Base-by-base conservation (phyloP, 2,113 vertebrate species). In the Rhombomys opimus region DNA sequence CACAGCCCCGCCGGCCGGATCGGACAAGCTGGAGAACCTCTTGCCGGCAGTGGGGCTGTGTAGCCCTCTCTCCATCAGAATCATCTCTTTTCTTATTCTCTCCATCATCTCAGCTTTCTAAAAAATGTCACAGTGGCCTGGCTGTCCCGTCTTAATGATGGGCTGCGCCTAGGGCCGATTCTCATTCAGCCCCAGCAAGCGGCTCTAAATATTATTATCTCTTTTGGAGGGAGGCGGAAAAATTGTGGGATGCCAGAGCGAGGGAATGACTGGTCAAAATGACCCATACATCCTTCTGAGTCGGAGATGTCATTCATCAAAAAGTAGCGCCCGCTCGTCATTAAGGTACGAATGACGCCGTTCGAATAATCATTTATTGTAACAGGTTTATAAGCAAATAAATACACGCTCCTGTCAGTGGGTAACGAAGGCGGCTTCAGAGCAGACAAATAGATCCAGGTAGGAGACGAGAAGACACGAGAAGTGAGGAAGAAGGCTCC, bases 371-470 rank as follows among this genome's bases (percentile, higher is more conserved):
- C 99, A 99, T 99, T 99, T 99, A 99, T 99, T 99, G 99, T 99
- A 99, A 99, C 99, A 99, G 99, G 99, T 99, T 99, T 99, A 99
- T 99, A 99, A 99, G 99, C 99, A 99, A 99, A 99, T 99, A 99
- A 99, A 99, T 99, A 99, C 99, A 99, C 99, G 99, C 98, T 99
- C 99, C 99, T 99, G 99, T 99, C 99, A 99, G 99, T 99, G 99
- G 99, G 99, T 99, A 99, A 99, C 99, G 99, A 99, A 99, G 99
- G 99, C 99, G 98, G 99, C 99, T 99, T 99, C 99, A 98, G 99
- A 99, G 99, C 99, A 99, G 99, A 99, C 99, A 99, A 99, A 99
- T 99, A 99, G 99, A 99, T 99, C 99, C 99, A 99, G 99, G 99
- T 99, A 99, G 99, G 99, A 99, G 98, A 98, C 98, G 98, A 97